Percentiles rank a stretch among this genome's conserved stretches.
Evolutionary conservation across 1,140 invertebrate genomes (phyloP).

Genomic region (Steinernema khuongi): DNA sequence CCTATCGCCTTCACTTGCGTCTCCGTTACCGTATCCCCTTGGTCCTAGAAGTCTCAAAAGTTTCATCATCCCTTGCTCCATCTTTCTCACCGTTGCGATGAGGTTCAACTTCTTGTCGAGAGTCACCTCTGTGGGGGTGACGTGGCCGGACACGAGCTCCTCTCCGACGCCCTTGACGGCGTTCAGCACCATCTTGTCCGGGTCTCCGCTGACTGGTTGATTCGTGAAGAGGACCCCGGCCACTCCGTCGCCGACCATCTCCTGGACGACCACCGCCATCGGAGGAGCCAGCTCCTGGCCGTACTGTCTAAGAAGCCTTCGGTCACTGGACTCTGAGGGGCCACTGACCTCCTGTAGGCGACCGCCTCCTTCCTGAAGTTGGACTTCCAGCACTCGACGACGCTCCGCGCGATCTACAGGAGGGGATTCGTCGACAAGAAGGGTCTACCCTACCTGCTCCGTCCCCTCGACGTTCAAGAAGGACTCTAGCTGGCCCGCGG

Average conservation of each 20-base stretch:
- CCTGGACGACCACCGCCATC: constrained; percentile 77
- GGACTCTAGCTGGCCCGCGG: constrained; percentile 78
- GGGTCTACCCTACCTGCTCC: too few relatives aligned
- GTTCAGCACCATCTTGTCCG: constrained; percentile 68
- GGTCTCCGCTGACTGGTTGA: constrained; percentile 70
- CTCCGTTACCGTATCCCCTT: constrained; percentile 13
- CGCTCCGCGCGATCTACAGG: constrained; percentile 63
- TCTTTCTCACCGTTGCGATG: constrained; percentile 23
- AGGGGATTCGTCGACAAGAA: constrained; percentile 2
- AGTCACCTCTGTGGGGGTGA: constrained; percentile 44
- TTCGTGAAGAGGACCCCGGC: constrained; percentile 75
- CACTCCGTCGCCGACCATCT: constrained; percentile 68
- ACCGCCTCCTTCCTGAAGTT: constrained; percentile 72
- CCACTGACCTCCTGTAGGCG: constrained; percentile 64
- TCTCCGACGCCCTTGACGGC: constrained; percentile 77
- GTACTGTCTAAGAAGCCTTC: constrained; percentile 62
- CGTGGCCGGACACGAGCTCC: constrained; percentile 59
- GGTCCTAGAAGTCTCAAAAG: constrained; percentile 20
- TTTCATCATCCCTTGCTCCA: neutral
- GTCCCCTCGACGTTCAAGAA: constrained; percentile 66
- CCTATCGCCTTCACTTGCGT: constrained; percentile 58
- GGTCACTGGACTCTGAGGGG: neutral
- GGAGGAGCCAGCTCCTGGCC: constrained; percentile 67
- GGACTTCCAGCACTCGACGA: constrained; percentile 74
- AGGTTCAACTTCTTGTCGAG: constrained; percentile 33